A percentile compares a stretch with the other conserved stretches of the same genome.
Evolutionary conservation across 2,888 invertebrate genomes (phyloP).

Genomic region (Dysmachus trigonus): DNA sequence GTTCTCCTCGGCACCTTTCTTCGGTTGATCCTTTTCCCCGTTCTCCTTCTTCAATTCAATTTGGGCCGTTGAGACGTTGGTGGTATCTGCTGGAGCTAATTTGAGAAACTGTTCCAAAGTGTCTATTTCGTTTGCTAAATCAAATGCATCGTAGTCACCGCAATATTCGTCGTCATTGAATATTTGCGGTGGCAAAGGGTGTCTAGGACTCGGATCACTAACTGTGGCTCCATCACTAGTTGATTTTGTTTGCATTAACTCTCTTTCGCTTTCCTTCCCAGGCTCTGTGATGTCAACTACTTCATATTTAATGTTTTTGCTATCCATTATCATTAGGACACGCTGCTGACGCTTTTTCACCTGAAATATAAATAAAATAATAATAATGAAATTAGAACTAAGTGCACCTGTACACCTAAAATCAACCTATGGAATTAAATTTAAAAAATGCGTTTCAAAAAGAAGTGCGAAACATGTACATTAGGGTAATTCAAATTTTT

Average conservation of each 20-base stretch:
- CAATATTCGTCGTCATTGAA: conserved; percentile 88
- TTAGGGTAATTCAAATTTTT: no score
- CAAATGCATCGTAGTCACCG: conserved; percentile 94
- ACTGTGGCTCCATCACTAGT: conserved; percentile 79
- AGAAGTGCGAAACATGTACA: no score
- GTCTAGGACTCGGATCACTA: conserved; percentile 77
- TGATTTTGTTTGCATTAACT: conserved; percentile 90
- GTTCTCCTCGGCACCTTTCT: conserved; percentile 55
- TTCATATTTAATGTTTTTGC: conserved; percentile 88
- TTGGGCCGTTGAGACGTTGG: conserved; percentile 65
- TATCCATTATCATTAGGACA: conserved; percentile 91
- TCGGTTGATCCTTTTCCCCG: conserved; percentile 56
- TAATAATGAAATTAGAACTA: no score
- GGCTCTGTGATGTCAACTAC: conserved; percentile 95
- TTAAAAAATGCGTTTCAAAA: no score
- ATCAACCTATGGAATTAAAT: no score
- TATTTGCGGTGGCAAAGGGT: conserved; percentile 91
- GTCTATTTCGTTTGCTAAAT: conserved; percentile 89
- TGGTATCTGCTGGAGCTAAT: conserved; percentile 69
- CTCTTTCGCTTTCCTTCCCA: conserved; percentile 85
- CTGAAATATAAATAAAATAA: conserved; percentile 66
- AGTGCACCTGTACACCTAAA: no score
- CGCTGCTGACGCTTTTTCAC: conserved; percentile 96
- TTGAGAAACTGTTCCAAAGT: conserved; percentile 88
- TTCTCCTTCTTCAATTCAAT: conserved; percentile 58